A percentile compares a stretch with the other conserved stretches of the same genome.
Evolutionary conservation across 2,113 vertebrate genomes (phyloP).

Genomic region (Rhizomys pruinosus): DNA sequence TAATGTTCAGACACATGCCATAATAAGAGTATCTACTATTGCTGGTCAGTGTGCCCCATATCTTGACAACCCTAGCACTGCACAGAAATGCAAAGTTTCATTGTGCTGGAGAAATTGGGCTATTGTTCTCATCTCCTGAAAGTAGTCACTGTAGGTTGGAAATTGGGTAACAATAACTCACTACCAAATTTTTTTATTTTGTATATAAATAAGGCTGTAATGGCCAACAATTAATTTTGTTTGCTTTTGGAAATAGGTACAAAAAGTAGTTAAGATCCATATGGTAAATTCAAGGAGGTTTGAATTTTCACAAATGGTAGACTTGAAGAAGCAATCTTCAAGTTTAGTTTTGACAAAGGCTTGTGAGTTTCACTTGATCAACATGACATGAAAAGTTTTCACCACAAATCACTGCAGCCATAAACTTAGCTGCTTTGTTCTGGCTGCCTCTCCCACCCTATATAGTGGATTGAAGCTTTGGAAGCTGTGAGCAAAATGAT

Average conservation of each 20-base stretch:
- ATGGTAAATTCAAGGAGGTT: not conserved
- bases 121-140: not conserved
- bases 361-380: not conserved
- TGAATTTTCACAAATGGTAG: slow-evolving; percentile 1
- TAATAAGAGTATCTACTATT: slow-evolving; percentile 55
- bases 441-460: too few species aligned
- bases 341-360: not conserved
- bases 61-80: not conserved
- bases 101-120: not conserved
- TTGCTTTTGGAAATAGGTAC: not conserved
- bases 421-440: not conserved
- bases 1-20: slow-evolving; percentile 12
- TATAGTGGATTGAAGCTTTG: not conserved
- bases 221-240: not conserved
- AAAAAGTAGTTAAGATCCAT: not conserved
- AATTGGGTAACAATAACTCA: not conserved
- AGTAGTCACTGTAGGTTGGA: slow-evolving; percentile 16
- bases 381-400: not conserved
- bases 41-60: not conserved
- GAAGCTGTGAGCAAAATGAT: not conserved
- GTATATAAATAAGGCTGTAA: slow-evolving; percentile 3
- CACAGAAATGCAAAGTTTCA: not conserved
- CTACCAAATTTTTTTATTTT: not conserved
- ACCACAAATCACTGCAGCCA: accelerated
- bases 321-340: not conserved